phyloP scores from a whole-genome alignment of 37 sponge, comb jelly and placozoan species.

The Ephydatia muelleri region DNA sequence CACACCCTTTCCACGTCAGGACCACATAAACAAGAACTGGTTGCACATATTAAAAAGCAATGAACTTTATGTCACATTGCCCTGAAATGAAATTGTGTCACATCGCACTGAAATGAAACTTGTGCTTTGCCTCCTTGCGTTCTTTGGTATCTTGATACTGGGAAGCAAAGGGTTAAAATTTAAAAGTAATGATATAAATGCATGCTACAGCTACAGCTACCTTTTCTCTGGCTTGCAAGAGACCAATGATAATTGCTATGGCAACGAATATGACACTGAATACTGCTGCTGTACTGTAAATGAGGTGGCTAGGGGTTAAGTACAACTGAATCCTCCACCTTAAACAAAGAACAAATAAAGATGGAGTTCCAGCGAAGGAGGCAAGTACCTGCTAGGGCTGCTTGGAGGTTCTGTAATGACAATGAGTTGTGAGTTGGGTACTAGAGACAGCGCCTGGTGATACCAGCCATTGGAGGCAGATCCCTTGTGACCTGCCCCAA shows the following conservation, averaged over 20 bases:
- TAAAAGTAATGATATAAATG: background rate
- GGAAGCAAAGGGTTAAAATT: background rate
- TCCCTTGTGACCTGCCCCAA: constrained; percentile 19
- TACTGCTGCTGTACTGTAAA: constrained; percentile 55
- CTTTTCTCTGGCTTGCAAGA: constrained; percentile 70
- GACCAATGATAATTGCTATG: constrained; percentile 32
- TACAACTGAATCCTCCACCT: constrained; percentile 67
- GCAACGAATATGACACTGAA: constrained; percentile 39
- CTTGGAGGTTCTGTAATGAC: constrained; percentile 41
- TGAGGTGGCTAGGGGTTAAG: constrained; percentile 55
- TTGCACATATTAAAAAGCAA: background rate
- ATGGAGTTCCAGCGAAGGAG: background rate
- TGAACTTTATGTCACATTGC: constrained; percentile 43
- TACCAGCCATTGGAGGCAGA: background rate
- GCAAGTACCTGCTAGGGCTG: constrained; percentile 32
- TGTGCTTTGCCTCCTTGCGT: constrained; percentile 55
- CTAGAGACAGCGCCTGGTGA: constrained; percentile 29
- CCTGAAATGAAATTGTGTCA: constrained; percentile 4
- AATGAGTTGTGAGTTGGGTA: constrained; percentile 73
- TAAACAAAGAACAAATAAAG: background rate
- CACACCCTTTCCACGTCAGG: too few species aligned
- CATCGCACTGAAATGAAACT: constrained; percentile 73
- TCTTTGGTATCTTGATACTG: constrained; percentile 61
- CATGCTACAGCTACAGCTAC: constrained; percentile 1
- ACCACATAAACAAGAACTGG: too few species aligned